phyloP scores from a whole-genome alignment of 2,113 vertebrate genomes.

The Cricetomys ansorgei region DNA sequence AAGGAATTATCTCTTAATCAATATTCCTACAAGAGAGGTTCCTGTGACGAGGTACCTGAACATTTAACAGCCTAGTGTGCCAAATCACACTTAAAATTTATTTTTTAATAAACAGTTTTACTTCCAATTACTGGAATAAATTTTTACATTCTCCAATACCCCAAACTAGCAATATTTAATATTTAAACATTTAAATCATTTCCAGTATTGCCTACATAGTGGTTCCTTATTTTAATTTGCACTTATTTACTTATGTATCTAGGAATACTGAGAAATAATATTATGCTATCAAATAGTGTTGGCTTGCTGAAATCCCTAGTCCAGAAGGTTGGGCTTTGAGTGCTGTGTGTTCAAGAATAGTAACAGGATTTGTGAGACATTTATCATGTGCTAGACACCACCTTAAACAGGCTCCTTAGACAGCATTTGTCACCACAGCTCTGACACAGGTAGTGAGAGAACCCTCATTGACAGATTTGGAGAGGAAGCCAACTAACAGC shows the following conservation, averaged over 20 bases:
- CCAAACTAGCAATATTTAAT: too few species aligned
- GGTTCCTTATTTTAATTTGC: neutral
- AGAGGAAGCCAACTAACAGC: neutral
- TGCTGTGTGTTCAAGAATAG: neutral
- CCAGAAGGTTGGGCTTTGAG: neutral
- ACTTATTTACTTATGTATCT: neutral
- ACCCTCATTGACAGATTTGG: neutral
- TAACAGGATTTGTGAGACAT: neutral
- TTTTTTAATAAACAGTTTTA: neutral
- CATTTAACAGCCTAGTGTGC: neutral
- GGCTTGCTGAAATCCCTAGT: neutral
- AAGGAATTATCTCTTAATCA: neutral
- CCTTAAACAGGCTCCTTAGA: neutral
- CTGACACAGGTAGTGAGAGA: neutral
- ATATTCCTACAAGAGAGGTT: neutral
- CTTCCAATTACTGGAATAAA: neutral
- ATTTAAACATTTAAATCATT: constrained; percentile 30
- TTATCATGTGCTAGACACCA: neutral
- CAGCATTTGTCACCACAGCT: neutral
- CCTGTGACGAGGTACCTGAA: neutral
- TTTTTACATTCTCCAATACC: neutral
- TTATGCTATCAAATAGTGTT: neutral
- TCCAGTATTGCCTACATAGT: neutral
- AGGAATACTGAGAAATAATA: neutral
- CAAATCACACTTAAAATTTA: neutral